Percentiles rank a stretch among this genome's conserved stretches.
Evolutionary conservation across 2,113 vertebrate species (phyloP).

Genomic region (Rhipidura dahli): DNA sequence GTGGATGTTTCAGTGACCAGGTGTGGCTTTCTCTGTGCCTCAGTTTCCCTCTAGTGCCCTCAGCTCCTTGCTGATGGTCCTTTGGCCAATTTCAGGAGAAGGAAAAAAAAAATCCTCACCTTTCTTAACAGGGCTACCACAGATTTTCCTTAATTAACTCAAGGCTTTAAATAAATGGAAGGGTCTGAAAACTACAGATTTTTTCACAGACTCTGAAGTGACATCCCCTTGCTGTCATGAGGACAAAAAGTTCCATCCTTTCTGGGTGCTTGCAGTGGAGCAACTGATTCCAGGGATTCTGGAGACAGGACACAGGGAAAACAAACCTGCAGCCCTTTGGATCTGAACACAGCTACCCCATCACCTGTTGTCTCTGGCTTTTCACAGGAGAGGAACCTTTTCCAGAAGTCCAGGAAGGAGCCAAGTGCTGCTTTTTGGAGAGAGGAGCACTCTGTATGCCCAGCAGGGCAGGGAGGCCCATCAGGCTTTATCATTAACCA

Average conservation of each 20-base stretch:
- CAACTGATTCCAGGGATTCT: background rate
- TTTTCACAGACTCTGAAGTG: background rate
- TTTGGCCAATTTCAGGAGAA: background rate
- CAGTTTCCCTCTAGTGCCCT: background rate
- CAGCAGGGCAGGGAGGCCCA: background rate
- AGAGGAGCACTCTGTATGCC: fast-evolving
- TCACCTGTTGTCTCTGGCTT: background rate
- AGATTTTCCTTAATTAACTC: background rate
- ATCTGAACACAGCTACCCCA: background rate
- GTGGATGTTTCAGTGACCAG: background rate
- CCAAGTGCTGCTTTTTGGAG: background rate
- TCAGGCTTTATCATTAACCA: background rate
- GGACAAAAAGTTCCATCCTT: background rate
- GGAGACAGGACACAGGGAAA: background rate
- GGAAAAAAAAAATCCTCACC: background rate
- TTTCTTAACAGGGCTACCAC: background rate
- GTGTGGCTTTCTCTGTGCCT: background rate
- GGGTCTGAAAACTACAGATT: background rate
- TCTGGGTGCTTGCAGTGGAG: background rate
- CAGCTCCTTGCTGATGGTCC: background rate
- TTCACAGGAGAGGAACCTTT: background rate
- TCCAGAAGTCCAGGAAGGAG: background rate
- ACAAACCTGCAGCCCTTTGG: background rate
- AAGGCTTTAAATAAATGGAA: background rate
- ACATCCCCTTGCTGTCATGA: background rate